A percentile compares a stretch with the other conserved stretches of the same genome.
phyloP scores from a whole-genome alignment of 2,888 invertebrate genomes.

The Sturmia bella region DNA sequence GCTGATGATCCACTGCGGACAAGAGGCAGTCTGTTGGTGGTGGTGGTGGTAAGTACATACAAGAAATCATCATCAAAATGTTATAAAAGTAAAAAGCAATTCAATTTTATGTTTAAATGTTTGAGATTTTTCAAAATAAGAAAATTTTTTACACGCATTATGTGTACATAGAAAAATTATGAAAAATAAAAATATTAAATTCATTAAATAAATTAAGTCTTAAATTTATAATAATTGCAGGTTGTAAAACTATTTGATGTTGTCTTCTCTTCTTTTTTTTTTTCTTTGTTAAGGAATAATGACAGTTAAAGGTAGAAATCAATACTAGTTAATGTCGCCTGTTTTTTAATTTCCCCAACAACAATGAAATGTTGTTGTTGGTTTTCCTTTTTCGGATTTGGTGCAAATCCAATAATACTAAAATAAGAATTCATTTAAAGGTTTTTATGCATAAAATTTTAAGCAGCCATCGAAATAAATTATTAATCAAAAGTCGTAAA shows the following conservation, averaged over 20 bases:
- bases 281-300: slow-evolving; percentile 44
- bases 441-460: slow-evolving; percentile 68
- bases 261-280: slow-evolving; percentile 25
- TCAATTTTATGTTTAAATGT: slow-evolving; percentile 48
- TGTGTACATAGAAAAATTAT: slow-evolving; percentile 24
- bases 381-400: background rate
- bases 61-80: slow-evolving; percentile 52
- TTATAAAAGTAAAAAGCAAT: slow-evolving; percentile 65
- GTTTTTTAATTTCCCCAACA: slow-evolving; percentile 53
- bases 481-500: slow-evolving; percentile 73
- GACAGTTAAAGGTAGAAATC: slow-evolving; percentile 40
- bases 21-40: slow-evolving; percentile 14
- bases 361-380: slow-evolving; percentile 42
- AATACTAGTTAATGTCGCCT: slow-evolving; percentile 13
- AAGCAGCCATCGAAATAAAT: slow-evolving; percentile 72
- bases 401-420: slow-evolving; percentile 33
- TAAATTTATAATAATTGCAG: slow-evolving; percentile 54
- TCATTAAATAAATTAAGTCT: slow-evolving; percentile 49
- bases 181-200: slow-evolving; percentile 48
- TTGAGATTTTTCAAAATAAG: slow-evolving; percentile 2
- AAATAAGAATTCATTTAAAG: slow-evolving; percentile 63
- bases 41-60: background rate
- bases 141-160: no score
- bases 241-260: slow-evolving; percentile 54
- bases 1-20: slow-evolving; percentile 18